A percentile compares a stretch with the other conserved stretches of the same genome.
Conservation (phyloP, 2,888 invertebrate genomes). For the Pristionchus maxplancki region DNA sequence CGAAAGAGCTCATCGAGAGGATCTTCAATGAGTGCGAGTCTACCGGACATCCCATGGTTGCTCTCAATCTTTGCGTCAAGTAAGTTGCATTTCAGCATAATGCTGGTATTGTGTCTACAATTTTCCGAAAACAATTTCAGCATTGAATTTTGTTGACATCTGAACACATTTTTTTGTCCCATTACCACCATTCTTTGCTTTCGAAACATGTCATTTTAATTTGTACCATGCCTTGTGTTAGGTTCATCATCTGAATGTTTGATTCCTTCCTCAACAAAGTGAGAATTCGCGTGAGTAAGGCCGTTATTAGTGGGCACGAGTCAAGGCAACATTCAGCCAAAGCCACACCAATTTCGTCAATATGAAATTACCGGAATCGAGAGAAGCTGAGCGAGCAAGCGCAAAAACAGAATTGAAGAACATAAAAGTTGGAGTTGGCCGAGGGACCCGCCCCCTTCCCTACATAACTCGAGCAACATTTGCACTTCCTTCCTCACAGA, state of each 20-base stretch:
- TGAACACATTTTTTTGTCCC: too few species aligned
- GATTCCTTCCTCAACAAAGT: neutral
- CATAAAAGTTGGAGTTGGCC: neutral
- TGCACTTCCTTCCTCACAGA: neutral
- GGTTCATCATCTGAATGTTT: too few species aligned
- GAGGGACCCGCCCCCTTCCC: neutral
- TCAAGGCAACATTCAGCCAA: neutral
- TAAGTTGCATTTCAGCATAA: neutral
- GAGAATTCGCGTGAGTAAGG: neutral
- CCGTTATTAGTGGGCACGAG: neutral
- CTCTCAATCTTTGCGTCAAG: neutral
- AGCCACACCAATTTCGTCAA: neutral
- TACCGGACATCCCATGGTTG: neutral
- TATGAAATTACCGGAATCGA: conserved; percentile 16
- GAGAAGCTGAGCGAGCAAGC: conserved; percentile 9
- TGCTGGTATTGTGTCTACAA: too few species aligned
- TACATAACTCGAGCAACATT: neutral
- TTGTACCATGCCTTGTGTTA: too few species aligned
- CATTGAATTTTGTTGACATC: too few species aligned
- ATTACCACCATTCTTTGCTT: too few species aligned
- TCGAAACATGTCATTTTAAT: too few species aligned
- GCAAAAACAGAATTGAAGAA: conserved; percentile 3
- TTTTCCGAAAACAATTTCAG: too few species aligned
- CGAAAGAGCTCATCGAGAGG: neutral
- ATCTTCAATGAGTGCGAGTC: neutral